These are phyloP conservation scores for Phalacrocorax aristotelis DNA, from an alignment of 2,113 vertebrate genomes.

Conservation along the genomic window DNA sequence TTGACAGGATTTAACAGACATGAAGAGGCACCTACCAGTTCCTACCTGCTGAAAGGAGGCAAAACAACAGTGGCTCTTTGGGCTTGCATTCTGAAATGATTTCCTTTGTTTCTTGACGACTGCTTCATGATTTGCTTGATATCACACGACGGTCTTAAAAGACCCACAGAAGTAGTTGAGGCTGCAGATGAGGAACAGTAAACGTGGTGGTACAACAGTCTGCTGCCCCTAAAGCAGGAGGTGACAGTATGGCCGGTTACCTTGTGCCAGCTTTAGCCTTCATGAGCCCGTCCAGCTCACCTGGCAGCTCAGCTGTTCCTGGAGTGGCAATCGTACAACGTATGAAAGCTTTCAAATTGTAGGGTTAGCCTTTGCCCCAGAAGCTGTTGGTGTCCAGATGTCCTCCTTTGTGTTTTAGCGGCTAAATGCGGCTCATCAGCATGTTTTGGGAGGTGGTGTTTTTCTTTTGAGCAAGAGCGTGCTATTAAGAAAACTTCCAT, in stretches of 20 bases:
- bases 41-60: background rate
- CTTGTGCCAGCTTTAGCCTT: background rate
- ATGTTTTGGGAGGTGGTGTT: background rate
- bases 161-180: background rate
- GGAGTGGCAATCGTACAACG: background rate
- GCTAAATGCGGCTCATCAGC: background rate
- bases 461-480: background rate
- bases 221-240: background rate
- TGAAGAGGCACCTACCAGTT: background rate
- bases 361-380: background rate
- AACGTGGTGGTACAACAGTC: background rate
- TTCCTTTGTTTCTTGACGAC: background rate
- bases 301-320: background rate
- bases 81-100: background rate
- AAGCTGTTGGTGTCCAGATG: background rate
- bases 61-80: background rate
- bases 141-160: background rate
- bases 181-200: background rate
- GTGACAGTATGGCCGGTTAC: background rate
- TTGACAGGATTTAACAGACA: background rate
- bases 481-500: background rate
- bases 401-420: background rate
- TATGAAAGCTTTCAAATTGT: background rate
- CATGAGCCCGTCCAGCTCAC: background rate
- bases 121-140: background rate